These are phyloP conservation scores for Sternarchorhynchus goeldii DNA, from an alignment of 2,797 vertebrate species.

Conservation along the genomic window DNA sequence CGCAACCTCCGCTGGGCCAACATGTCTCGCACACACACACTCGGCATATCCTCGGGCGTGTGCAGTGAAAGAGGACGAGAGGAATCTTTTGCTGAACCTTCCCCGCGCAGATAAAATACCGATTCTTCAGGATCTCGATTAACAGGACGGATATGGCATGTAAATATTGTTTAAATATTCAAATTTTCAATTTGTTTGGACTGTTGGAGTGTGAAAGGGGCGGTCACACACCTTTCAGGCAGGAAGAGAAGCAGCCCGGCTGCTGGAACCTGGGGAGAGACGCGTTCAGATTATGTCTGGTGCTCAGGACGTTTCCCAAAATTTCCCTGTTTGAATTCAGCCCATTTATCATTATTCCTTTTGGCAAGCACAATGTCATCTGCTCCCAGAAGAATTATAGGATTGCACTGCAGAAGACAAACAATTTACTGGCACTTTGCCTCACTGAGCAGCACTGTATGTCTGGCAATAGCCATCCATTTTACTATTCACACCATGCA, in stretches of 20 bases:
- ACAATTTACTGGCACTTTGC: constrained; percentile 89
- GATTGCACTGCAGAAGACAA: constrained; percentile 84
- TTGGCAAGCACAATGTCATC: constrained; percentile 84
- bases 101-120: constrained; percentile 50
- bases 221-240: constrained; percentile 50
- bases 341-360: constrained; percentile 86
- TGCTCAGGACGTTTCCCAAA: constrained; percentile 76
- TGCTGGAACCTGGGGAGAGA: constrained; percentile 58
- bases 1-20: constrained; percentile 73
- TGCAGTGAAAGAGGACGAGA: constrained; percentile 3
- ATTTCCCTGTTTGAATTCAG: constrained; percentile 78
- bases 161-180: constrained; percentile 84
- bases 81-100: constrained; percentile 22
- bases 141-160: constrained; percentile 73
- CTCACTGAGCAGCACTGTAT: constrained; percentile 84
- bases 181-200: constrained; percentile 27
- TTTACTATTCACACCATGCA: constrained; percentile 61
- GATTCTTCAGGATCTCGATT: constrained; percentile 48
- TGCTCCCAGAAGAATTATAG: constrained; percentile 85
- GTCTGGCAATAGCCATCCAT: constrained; percentile 82
- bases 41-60: constrained; percentile 68
- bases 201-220: constrained; percentile 48
- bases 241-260: constrained; percentile 53
- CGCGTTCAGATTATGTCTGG: constrained; percentile 73
- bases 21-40: constrained; percentile 83